Evolutionary conservation across 2,113 vertebrate species (phyloP), one percentile per base, ranked within the genome.

Genomic region (Dromaius novaehollandiae): DNA sequence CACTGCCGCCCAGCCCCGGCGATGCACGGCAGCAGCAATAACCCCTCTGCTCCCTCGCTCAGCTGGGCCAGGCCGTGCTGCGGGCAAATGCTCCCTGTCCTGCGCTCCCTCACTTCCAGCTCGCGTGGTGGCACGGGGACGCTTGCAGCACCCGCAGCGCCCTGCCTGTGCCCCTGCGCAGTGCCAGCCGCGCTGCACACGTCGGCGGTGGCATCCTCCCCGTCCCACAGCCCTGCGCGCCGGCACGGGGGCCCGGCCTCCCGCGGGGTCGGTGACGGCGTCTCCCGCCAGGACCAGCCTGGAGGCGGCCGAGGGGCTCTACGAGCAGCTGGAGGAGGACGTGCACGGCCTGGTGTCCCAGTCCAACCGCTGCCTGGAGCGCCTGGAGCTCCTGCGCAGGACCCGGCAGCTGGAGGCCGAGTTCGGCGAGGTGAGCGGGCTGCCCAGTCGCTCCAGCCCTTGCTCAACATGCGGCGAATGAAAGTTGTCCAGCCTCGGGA

Each of bases 311-410:
- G 96, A 98, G 5, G 83, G 89, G 48, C 97, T 99, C 51, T 99
- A 99, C 61, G 98, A 98, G 82, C 98, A 98, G 42, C 97, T 99
- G 95, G 99, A 99, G 26, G 99, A 99, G 91, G 98, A 98, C 60
- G 98, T 99, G 11, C 99, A 99, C 28, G 92, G 93, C 30, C 96
- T 99, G 69, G 99, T 99, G 96, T 99, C 98, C 50, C 98, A 96
- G 3, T 99, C 99, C 81, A 99, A 99, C 75, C 94, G 98, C 88
- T 98, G 98, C 38, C 98, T 99, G 92, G 98, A 98, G 91, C 98
- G 89, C 48, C 98, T 99, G 61, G 98, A 99, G 79, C 96, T 98
- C 91, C 98, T 99, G 13, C 94, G 93, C 56, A 98, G 96, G 66
- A 97, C 99, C 95, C 97, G 94, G 71, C 97, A 97, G 87, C 97